A percentile compares a stretch with the other conserved stretches of the same genome.
Conservation (phyloP, 2,113 vertebrate genomes). For the Chaenogobius annularis region DNA sequence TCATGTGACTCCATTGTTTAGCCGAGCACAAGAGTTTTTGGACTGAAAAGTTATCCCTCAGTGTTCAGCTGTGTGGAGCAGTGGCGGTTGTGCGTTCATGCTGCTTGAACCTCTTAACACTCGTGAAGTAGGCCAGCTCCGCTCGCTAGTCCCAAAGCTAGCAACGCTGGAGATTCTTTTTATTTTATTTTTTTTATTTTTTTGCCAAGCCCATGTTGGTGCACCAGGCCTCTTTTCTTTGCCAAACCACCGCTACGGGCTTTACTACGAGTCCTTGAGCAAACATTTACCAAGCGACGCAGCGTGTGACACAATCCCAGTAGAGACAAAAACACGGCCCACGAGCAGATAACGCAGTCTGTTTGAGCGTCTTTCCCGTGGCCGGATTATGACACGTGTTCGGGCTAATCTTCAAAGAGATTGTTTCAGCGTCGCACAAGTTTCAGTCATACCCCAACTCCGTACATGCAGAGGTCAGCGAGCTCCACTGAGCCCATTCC, state of each 20-base stretch:
- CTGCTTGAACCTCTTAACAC: neutral
- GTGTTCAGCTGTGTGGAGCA: conserved; percentile 1
- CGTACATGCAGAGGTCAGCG: conserved; percentile 26
- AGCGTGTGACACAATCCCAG: conserved; percentile 45
- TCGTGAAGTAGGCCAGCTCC: conserved; percentile 20
- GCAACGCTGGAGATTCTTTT: neutral
- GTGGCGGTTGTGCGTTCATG: neutral
- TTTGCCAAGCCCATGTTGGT: conserved; percentile 36
- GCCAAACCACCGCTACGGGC: conserved; percentile 40
- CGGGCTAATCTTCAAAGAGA: conserved; percentile 65
- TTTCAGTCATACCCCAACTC: conserved; percentile 30
- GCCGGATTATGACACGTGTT: conserved; percentile 54
- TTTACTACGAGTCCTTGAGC: conserved; percentile 36
- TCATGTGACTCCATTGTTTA: conserved; percentile 16
- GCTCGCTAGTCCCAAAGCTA: conserved; percentile 1
- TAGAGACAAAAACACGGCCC: conserved; percentile 46
- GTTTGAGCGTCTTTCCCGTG: conserved; percentile 51
- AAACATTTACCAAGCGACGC: conserved; percentile 66
- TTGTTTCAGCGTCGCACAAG: conserved; percentile 38
- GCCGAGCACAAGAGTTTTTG: neutral
- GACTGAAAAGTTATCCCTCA: neutral
- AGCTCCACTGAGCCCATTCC: conserved; percentile 34
- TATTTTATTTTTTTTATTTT: neutral
- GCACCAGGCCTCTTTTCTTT: conserved; percentile 31
- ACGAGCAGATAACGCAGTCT: conserved; percentile 50